Conservation (phyloP, 2,888 invertebrate genomes). For the Scrobipalpa costella region DNA sequence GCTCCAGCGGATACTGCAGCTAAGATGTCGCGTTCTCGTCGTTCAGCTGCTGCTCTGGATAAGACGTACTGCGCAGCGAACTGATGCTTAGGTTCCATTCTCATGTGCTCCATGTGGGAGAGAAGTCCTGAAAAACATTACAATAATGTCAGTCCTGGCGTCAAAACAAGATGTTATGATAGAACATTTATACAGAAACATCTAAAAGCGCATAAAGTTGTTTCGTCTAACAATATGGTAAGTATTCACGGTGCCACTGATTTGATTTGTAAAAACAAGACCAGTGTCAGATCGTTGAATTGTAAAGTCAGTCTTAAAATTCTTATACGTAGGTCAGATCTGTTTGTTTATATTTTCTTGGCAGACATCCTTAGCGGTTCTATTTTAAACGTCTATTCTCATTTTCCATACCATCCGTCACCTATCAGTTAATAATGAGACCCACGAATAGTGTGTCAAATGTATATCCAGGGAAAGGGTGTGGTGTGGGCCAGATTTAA, state of each 20-base stretch:
- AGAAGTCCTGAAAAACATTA: slow-evolving; percentile 86
- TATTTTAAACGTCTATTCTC: slow-evolving; percentile 10
- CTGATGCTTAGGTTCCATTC: slow-evolving; percentile 98
- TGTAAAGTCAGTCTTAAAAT: slow-evolving; percentile 6
- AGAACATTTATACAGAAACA: neutral
- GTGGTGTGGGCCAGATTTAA: no score
- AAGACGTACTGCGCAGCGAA: slow-evolving; percentile 97
- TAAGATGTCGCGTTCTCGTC: slow-evolving; percentile 91
- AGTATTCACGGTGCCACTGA: neutral
- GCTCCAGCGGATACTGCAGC: slow-evolving; percentile 85
- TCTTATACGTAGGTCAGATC: slow-evolving; percentile 3
- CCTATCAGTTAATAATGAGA: slow-evolving; percentile 15
- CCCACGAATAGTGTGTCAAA: neutral
- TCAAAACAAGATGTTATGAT: slow-evolving; percentile 18
- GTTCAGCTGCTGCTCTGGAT: slow-evolving; percentile 93
- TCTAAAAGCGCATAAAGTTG: neutral
- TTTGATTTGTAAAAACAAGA: slow-evolving; percentile 13
- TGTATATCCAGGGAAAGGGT: no score
- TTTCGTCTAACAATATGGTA: no score
- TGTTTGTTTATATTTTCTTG: slow-evolving; percentile 21
- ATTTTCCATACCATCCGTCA: slow-evolving; percentile 11
- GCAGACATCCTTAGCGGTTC: slow-evolving; percentile 4
- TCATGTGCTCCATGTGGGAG: slow-evolving; percentile 97
- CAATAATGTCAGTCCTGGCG: slow-evolving; percentile 21
- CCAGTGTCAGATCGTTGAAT: neutral